Percentiles rank a stretch among this genome's conserved stretches.
Evolutionary conservation across 2,797 vertebrate species (phyloP).

Genomic region (Parotocinclus haroldoi): DNA sequence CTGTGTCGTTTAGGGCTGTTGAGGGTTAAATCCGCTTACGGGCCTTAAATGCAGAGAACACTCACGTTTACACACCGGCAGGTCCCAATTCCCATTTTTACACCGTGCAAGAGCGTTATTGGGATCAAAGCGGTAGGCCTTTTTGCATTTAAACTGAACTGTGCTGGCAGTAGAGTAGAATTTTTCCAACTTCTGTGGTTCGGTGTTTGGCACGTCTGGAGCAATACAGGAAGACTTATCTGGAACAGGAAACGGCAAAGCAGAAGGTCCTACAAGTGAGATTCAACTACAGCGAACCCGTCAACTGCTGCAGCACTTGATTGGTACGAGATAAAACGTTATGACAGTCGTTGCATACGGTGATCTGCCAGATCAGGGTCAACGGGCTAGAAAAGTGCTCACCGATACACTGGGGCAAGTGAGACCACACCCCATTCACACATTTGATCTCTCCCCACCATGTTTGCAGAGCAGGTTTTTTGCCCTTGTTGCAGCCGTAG

Average conservation of each 20-base stretch:
- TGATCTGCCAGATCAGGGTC: no score
- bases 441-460: conserved; percentile 59
- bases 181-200: accelerated
- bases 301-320: no score
- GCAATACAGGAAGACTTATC: conserved; percentile 38
- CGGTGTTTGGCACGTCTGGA: conserved; percentile 36
- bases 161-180: accelerated
- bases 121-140: background rate
- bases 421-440: conserved; percentile 39
- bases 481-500: conserved; percentile 49
- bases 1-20: no score
- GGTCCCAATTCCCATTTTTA: background rate
- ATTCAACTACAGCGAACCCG: no score
- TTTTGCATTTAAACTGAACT: background rate
- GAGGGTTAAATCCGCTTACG: no score
- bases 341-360: no score
- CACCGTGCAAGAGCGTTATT: accelerated
- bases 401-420: conserved; percentile 54
- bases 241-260: background rate
- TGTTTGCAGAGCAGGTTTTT: conserved; percentile 44
- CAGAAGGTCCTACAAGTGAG: background rate
- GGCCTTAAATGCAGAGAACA: background rate
- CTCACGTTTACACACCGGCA: conserved; percentile 3
- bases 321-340: no score
- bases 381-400: conserved; percentile 14